A percentile compares a stretch with the other conserved stretches of the same genome.
These are phyloP conservation scores for Chironomus riparius DNA, from an alignment of 2,888 invertebrate genomes.

Conservation along the genomic window DNA sequence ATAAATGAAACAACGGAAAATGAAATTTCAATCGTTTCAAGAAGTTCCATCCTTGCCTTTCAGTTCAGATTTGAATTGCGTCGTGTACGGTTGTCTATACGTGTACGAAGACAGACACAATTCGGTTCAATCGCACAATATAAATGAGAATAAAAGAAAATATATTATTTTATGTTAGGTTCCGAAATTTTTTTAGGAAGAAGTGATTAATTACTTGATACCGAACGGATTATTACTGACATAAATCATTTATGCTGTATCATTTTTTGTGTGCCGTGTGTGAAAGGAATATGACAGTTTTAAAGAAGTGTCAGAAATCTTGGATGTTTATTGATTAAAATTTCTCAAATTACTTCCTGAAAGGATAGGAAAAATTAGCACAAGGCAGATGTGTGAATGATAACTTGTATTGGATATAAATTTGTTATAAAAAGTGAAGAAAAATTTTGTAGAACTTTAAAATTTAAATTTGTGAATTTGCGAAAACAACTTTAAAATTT, in stretches of 20 bases:
- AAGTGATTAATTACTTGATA: conserved; percentile 8
- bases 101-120: background rate
- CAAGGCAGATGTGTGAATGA: too few species aligned
- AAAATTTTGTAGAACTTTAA: too few species aligned
- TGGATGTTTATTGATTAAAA: too few species aligned
- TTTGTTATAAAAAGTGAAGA: too few species aligned
- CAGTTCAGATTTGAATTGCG: conserved; percentile 14
- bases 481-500: too few species aligned
- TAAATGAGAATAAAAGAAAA: background rate
- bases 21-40: background rate
- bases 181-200: background rate
- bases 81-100: conserved; percentile 5
- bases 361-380: too few species aligned
- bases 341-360: too few species aligned
- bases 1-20: background rate
- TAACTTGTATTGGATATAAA: too few species aligned
- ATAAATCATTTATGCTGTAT: background rate
- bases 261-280: background rate
- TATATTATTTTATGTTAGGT: background rate
- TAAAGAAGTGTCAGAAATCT: too few species aligned
- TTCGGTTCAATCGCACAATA: background rate
- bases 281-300: background rate
- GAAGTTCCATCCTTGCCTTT: background rate
- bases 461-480: too few species aligned
- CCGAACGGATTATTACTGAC: conserved; percentile 1